These are phyloP conservation scores for Sebastes fasciatus DNA, from an alignment of 2,113 vertebrate genomes.

Conservation along the genomic window DNA sequence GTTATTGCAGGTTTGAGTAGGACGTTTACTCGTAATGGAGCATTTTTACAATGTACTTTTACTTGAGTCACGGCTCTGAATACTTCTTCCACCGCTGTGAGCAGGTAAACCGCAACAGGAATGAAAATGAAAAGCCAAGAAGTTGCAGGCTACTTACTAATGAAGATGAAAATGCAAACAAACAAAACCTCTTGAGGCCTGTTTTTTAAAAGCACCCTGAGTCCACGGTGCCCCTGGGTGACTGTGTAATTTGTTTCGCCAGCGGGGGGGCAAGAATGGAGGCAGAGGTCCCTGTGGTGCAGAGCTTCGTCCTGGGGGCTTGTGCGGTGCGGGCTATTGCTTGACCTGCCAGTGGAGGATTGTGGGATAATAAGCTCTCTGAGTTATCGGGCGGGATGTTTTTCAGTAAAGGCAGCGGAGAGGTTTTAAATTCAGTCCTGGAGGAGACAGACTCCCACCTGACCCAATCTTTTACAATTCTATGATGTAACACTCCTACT, in stretches of 20 bases:
- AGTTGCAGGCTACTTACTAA: conserved; percentile 15
- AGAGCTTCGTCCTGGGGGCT: conserved; percentile 7
- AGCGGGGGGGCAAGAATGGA: neutral
- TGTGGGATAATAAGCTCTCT: conserved; percentile 44
- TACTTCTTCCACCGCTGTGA: neutral
- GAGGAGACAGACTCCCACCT: conserved; percentile 64
- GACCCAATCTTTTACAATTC: conserved; percentile 57
- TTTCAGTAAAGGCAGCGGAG: conserved; percentile 44
- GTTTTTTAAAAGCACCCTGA: conserved; percentile 3
- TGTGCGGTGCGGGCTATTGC: conserved; percentile 24
- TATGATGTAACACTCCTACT: conserved; percentile 64
- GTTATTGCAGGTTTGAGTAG: neutral
- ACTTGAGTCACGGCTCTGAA: neutral
- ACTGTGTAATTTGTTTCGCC: conserved; percentile 23
- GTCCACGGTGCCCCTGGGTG: neutral
- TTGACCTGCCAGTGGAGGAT: conserved; percentile 47
- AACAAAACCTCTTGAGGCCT: neutral
- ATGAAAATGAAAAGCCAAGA: conserved; percentile 3
- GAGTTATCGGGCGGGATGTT: conserved; percentile 27
- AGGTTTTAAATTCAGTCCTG: conserved; percentile 56
- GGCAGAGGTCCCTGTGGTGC: conserved; percentile 20
- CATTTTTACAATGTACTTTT: neutral
- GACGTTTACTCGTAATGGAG: neutral
- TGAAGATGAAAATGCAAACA: conserved; percentile 23
- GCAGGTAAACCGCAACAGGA: neutral